phyloP scores from a whole-genome alignment of 2,888 invertebrate genomes.

The Orthonychiurus folsomi region DNA sequence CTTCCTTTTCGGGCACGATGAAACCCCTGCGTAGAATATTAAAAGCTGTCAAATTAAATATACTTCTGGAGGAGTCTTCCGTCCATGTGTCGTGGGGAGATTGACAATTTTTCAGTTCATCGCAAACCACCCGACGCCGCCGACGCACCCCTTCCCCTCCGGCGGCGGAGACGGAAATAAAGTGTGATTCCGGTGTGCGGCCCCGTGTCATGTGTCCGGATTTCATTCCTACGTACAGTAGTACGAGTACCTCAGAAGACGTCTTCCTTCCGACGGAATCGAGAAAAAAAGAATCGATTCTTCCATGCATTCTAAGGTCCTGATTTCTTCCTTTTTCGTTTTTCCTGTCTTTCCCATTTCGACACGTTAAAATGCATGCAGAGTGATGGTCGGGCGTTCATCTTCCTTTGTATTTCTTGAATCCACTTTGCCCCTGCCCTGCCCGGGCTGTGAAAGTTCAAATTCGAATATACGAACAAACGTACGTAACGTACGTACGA shows the following conservation, averaged over 20 bases:
- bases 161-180: background rate
- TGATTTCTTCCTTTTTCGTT: background rate
- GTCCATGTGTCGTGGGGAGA: no score
- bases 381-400: background rate
- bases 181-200: background rate
- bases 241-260: no score
- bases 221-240: background rate
- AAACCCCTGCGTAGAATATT: no score
- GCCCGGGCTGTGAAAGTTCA: no score
- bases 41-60: no score
- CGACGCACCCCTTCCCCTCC: no score
- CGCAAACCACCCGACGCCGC: no score
- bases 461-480: no score
- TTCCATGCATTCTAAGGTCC: no score
- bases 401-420: background rate
- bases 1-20: no score
- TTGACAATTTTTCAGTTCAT: background rate
- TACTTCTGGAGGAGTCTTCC: no score
- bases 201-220: background rate
- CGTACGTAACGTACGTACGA: no score
- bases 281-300: background rate
- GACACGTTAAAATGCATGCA: background rate
- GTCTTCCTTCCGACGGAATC: background rate
- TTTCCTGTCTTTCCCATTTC: background rate
- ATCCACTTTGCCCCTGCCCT: slow-evolving; percentile 1